phyloP scores from a whole-genome alignment of 2,113 vertebrate species.

The Sakesphorus luctuosus region DNA sequence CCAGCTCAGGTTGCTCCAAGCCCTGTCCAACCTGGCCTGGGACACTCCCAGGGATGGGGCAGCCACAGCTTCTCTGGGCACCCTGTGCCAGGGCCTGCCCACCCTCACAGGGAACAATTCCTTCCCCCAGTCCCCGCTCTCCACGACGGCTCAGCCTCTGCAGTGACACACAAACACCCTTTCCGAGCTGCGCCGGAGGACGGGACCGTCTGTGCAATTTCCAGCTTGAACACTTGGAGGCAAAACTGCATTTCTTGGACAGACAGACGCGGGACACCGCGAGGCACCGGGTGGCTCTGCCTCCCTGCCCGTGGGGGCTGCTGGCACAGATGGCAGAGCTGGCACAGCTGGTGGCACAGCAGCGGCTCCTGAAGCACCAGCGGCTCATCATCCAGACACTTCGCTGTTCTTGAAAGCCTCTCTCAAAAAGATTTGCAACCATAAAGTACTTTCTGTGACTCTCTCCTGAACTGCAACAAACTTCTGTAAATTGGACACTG shows the following conservation, averaged over 20 bases:
- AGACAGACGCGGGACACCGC: fast-evolving
- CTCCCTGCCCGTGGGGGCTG: neutral
- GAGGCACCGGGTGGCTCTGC: fast-evolving
- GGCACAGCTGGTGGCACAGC: neutral
- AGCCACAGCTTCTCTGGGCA: too few relatives aligned
- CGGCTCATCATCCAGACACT: neutral
- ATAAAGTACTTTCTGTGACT: neutral
- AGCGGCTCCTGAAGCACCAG: neutral
- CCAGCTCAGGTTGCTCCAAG: too few relatives aligned
- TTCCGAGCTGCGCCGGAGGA: fast-evolving
- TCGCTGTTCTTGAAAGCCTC: neutral
- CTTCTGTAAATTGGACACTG: neutral
- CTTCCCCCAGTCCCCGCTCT: too few relatives aligned
- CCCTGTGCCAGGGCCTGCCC: too few relatives aligned
- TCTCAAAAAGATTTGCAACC: neutral
- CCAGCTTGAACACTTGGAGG: neutral
- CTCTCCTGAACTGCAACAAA: neutral
- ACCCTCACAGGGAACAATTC: too few relatives aligned
- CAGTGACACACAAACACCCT: fast-evolving
- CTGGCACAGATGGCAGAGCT: neutral
- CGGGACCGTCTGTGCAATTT: neutral
- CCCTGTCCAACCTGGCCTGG: too few relatives aligned
- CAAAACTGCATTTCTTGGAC: neutral
- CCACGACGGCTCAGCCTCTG: too few relatives aligned
- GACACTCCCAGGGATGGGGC: too few relatives aligned